Base-by-base conservation (phyloP, 2,797 vertebrate genomes). In the Rhinichthys osculus region DNA sequence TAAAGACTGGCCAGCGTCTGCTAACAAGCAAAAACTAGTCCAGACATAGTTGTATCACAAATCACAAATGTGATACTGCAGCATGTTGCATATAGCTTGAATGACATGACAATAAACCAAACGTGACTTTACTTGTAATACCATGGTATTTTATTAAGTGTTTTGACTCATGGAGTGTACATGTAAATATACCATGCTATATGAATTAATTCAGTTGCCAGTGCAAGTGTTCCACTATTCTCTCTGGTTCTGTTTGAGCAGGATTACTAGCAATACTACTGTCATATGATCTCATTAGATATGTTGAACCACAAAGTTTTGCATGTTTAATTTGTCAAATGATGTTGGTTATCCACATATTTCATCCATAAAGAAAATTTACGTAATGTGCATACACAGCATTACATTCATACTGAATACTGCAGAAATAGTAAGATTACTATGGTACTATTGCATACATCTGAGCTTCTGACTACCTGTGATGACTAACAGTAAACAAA, bases 391-490 rank as follows among this genome's bases (percentile, higher is more conserved):
- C 33, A n/a, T 6, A 38, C 30, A 2, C 0, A 8, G 21, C 21
- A 40, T 57, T 38, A 21, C 38, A 40, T 57, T n/a, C 33, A 38
- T 38, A 21, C 50, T 38, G 19, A 57, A 57, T 77, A 5, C 19
- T 57, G 11, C 21, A n/a, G 52, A 57, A 23, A 77, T 23, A 16
- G 21, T 30, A 35, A 73, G n/a, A 72, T 72, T 27, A 72, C 5
- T 52, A 33, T 33, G 17, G 44, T 52, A 74, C 27, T 33, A 74
- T 21, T 74, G 4, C 17, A 74, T 57, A 23, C 33, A 57, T 54
- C 33, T 38, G 74, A 77, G 11, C 74, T 77, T 54, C 21, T 77
- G 74, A 77, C 19, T 57, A 38, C 50, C 14, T 42, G n/a, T 78
- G n/a, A 59, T 11, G 30, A 62, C 23, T 40, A 77, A 77, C 33